Conservation (phyloP, 2,888 invertebrate genomes). For the Drosophila yooni region DNA sequence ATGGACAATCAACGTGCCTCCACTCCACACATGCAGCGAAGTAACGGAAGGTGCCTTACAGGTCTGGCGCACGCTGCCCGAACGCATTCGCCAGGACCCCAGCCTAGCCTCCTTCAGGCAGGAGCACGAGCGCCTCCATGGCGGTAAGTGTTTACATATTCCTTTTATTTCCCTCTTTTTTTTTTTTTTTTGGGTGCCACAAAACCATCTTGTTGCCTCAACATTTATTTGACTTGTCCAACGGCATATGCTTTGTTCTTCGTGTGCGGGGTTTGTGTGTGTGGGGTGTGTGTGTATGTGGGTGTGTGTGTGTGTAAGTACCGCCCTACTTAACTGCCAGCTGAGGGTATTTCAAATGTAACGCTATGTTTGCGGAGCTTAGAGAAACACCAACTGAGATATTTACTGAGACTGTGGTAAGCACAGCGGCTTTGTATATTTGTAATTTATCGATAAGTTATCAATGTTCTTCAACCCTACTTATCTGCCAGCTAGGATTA, state of each 20-base stretch:
- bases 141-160: conserved; percentile 76
- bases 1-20: conserved; percentile 21
- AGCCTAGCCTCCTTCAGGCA: conserved; percentile 87
- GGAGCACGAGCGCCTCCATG: conserved; percentile 85
- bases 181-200: conserved; percentile 11
- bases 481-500: background rate
- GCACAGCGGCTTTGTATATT: background rate
- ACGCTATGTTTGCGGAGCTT: conserved; percentile 7
- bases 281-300: background rate
- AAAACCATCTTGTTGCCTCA: conserved; percentile 1
- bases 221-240: conserved; percentile 43
- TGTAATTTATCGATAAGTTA: background rate
- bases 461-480: background rate
- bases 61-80: conserved; percentile 89
- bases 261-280: background rate
- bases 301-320: background rate
- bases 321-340: background rate
- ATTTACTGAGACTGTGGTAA: background rate
- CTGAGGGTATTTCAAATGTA: conserved; percentile 11
- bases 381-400: background rate
- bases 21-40: conserved; percentile 83
- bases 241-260: conserved; percentile 15
- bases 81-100: conserved; percentile 89
- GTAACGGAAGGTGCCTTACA: conserved; percentile 88
- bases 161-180: background rate